Conservation (phyloP, 2,888 invertebrate species). For the Gymnosoma rotundatum region DNA sequence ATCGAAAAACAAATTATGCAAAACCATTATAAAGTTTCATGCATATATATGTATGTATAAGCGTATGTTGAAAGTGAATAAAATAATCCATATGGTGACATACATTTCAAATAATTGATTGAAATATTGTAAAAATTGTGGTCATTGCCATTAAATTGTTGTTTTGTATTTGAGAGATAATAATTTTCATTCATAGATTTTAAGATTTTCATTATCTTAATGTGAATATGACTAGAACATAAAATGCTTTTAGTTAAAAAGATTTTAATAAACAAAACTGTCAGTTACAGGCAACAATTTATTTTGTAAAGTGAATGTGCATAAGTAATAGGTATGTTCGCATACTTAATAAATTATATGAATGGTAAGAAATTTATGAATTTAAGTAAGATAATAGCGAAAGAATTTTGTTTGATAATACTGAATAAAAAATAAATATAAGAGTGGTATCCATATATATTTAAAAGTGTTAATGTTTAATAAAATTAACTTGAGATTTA, state of each 20-base stretch:
- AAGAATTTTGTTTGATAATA: too few species aligned
- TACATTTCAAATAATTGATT: conserved; percentile 46
- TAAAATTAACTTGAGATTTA: too few species aligned
- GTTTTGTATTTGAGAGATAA: background rate
- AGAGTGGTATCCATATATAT: too few species aligned
- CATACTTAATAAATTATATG: too few species aligned
- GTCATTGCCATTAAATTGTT: conserved; percentile 58
- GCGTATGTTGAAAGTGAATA: background rate
- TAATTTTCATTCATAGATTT: conserved; percentile 48
- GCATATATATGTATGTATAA: background rate
- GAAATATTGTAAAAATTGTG: conserved; percentile 49
- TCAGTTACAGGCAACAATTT: conserved; percentile 24
- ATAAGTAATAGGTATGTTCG: conserved; percentile 3
- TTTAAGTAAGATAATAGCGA: too few species aligned
- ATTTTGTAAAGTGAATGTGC: background rate
- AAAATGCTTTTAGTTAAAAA: conserved; percentile 41
- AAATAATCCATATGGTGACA: conserved; percentile 31
- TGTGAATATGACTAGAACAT: conserved; percentile 5
- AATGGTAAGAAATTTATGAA: too few species aligned
- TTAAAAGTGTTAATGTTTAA: too few species aligned
- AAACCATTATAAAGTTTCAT: background rate
- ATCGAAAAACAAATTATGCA: too few species aligned
- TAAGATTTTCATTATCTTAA: conserved; percentile 22
- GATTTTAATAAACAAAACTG: conserved; percentile 30
- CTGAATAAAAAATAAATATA: too few species aligned